phyloP scores from a whole-genome alignment of 1,140 invertebrate species.

The Drepana arcuata region DNA sequence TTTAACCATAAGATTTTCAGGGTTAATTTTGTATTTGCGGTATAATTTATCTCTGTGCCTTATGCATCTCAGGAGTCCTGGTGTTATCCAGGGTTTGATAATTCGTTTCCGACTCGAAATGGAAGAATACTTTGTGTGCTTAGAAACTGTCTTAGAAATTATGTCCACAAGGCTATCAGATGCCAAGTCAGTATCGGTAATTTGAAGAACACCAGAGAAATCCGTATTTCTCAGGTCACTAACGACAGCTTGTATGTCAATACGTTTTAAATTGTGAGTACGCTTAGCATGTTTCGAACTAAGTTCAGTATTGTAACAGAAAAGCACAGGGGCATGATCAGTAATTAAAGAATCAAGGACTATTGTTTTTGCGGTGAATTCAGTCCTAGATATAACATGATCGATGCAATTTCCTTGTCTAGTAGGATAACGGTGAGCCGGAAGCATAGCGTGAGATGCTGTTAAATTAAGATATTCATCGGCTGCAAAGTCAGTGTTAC shows the following conservation, averaged over 20 bases:
- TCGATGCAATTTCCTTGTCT: background rate
- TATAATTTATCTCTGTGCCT: constrained; percentile 10
- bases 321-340: background rate
- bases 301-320: background rate
- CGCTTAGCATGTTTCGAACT: background rate
- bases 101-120: background rate
- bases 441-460: background rate
- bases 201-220: too few species aligned
- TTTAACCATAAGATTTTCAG: constrained; percentile 1
- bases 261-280: background rate
- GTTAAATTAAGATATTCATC: background rate
- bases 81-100: constrained; percentile 8
- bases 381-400: background rate
- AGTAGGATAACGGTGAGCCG: background rate
- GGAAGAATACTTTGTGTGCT: background rate
- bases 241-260: background rate
- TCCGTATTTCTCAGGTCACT: too few species aligned
- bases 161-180: background rate
- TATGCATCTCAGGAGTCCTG: constrained; percentile 8
- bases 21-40: constrained; percentile 3
- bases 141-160: background rate
- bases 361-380: background rate
- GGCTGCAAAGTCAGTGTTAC: background rate
- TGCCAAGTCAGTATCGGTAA: too few species aligned
- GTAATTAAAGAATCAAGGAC: background rate